These are phyloP conservation scores for Calycopis cecrops DNA, from an alignment of 1,140 invertebrate genomes.

Conservation along the genomic window DNA sequence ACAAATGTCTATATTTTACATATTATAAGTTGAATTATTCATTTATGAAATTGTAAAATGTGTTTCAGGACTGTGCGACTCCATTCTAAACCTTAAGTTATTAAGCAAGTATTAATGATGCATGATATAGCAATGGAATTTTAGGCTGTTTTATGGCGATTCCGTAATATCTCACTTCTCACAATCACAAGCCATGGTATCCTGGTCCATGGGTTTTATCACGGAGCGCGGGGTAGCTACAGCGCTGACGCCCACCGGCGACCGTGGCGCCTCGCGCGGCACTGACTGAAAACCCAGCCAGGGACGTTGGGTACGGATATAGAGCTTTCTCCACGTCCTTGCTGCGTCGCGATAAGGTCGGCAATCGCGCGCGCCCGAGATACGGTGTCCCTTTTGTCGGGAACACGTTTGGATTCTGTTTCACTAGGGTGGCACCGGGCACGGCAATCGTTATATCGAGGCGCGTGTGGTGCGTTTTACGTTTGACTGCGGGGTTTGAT, in stretches of 20 bases:
- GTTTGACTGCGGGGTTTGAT: slow-evolving; percentile 17
- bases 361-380: slow-evolving; percentile 28
- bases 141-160: too few relatives aligned
- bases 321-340: slow-evolving; percentile 32
- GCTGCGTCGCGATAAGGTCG: slow-evolving; percentile 27
- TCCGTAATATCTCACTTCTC: too few relatives aligned
- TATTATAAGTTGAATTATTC: too few relatives aligned
- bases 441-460: slow-evolving; percentile 50
- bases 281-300: slow-evolving; percentile 55
- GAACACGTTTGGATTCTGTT: slow-evolving; percentile 48
- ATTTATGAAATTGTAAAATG: background rate
- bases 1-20: too few relatives aligned
- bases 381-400: slow-evolving; percentile 66
- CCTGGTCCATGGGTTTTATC: slow-evolving; percentile 5
- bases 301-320: slow-evolving; percentile 8
- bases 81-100: slow-evolving; percentile 2
- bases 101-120: too few relatives aligned
- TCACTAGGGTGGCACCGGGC: slow-evolving; percentile 51
- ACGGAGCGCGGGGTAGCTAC: slow-evolving; percentile 18
- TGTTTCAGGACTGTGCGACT: background rate
- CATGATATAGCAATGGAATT: too few relatives aligned
- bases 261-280: slow-evolving; percentile 63
- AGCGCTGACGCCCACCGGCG: slow-evolving; percentile 60
- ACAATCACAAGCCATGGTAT: slow-evolving; percentile 7
- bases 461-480: slow-evolving; percentile 17